These are phyloP conservation scores for Sus scrofa DNA, from an alignment of 2,113 vertebrate genomes.

Conservation along the genomic window DNA sequence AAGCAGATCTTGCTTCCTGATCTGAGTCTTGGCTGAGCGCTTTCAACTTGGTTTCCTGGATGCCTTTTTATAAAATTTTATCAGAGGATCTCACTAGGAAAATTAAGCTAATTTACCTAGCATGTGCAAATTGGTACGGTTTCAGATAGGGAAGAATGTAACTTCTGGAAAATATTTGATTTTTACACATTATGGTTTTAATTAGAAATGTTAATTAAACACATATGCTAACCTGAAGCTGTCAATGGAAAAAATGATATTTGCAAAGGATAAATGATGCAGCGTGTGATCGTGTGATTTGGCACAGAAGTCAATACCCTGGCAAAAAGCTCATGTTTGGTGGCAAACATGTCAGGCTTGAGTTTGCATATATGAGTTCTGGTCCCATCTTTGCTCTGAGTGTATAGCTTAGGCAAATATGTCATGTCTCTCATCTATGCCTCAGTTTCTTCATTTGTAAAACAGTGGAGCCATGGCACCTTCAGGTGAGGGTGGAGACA, in stretches of 20 bases:
- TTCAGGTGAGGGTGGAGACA: neutral
- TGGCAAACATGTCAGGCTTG: neutral
- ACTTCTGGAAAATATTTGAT: slow-evolving; percentile 46
- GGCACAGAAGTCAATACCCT: neutral
- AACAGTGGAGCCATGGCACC: neutral
- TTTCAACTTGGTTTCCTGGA: neutral
- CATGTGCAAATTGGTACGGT: neutral
- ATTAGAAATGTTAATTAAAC: slow-evolving; percentile 77
- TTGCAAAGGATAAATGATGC: neutral
- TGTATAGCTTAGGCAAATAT: neutral
- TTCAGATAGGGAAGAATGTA: slow-evolving; percentile 22
- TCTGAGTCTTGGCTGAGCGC: neutral
- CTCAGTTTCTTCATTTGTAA: slow-evolving; percentile 24
- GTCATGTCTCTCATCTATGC: neutral
- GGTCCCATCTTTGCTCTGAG: neutral
- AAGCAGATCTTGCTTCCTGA: neutral
- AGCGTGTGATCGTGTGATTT: neutral
- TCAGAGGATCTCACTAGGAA: neutral
- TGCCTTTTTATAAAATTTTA: neutral
- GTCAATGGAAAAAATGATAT: neutral
- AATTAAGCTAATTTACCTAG: slow-evolving; percentile 55
- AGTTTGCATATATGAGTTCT: neutral
- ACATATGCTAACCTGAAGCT: slow-evolving; percentile 46
- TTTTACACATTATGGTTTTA: slow-evolving; percentile 60
- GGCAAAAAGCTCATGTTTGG: neutral